phyloP scores from a whole-genome alignment of 2,888 invertebrate species.

The Phlogophora meticulosa region DNA sequence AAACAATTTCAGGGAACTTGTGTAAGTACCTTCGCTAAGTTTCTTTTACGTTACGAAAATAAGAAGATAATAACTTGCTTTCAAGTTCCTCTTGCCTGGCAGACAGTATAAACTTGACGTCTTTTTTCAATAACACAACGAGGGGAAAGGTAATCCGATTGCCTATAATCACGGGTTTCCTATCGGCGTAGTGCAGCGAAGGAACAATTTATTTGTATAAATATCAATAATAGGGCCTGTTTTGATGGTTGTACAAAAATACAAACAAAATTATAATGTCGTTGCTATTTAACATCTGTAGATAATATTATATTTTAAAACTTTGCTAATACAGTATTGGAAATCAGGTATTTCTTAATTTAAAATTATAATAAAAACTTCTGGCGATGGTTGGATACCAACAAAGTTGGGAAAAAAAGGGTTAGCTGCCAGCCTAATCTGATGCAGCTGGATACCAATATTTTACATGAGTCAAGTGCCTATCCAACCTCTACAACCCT shows the following conservation, averaged over 20 bases:
- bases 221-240: not conserved
- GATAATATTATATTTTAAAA: too few relatives aligned
- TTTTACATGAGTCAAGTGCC: too few relatives aligned
- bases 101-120: slow-evolving; percentile 26
- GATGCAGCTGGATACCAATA: too few relatives aligned
- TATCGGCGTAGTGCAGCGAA: slow-evolving; percentile 10
- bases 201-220: not conserved
- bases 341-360: too few relatives aligned
- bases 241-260: not conserved
- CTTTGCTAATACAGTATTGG: too few relatives aligned
- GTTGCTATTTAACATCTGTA: too few relatives aligned
- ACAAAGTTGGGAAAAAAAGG: too few relatives aligned
- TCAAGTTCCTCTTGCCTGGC: slow-evolving; percentile 57
- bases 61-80: slow-evolving; percentile 67
- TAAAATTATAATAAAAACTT: too few relatives aligned
- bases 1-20: slow-evolving; percentile 64
- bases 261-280: too few relatives aligned
- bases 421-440: too few relatives aligned
- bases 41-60: slow-evolving; percentile 57
- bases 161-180: slow-evolving; percentile 26
- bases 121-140: slow-evolving; percentile 38
- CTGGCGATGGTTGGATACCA: too few relatives aligned
- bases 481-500: too few relatives aligned
- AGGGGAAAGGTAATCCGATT: slow-evolving; percentile 31
- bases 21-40: slow-evolving; percentile 55